phyloP scores from a whole-genome alignment of 2,797 vertebrate species.

The Aulostomus chinensis region DNA sequence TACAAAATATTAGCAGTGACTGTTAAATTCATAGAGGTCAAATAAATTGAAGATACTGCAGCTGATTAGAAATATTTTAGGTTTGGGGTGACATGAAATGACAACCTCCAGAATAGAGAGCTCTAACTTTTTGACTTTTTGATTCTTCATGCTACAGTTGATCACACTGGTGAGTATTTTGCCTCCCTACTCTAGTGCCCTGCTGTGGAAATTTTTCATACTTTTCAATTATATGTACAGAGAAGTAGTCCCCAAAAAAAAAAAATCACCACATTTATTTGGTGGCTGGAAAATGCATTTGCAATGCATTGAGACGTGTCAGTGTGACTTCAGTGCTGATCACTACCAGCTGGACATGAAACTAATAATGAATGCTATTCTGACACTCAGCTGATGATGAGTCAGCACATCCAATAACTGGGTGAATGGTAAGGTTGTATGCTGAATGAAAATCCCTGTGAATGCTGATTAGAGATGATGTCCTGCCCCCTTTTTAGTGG shows the following conservation, averaged over 20 bases:
- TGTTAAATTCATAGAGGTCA: neutral
- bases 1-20: neutral
- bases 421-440: neutral
- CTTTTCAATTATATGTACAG: slow-evolving; percentile 20
- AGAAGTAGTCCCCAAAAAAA: slow-evolving; percentile 19
- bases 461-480: too few relatives aligned
- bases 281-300: neutral
- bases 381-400: slow-evolving; percentile 1
- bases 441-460: neutral
- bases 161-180: slow-evolving; percentile 79
- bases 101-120: slow-evolving; percentile 30
- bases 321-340: neutral
- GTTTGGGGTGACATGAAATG: slow-evolving; percentile 17
- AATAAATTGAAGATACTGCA: neutral
- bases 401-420: slow-evolving; percentile 3
- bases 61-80: neutral
- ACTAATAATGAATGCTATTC: too few relatives aligned
- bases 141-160: slow-evolving; percentile 81
- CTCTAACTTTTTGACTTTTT: slow-evolving; percentile 74
- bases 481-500: too few relatives aligned
- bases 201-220: slow-evolving; percentile 46
- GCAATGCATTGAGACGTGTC: too few relatives aligned
- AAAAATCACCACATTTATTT: slow-evolving; percentile 1
- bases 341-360: neutral
- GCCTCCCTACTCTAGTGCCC: slow-evolving; percentile 37